Evolutionary conservation across 2,113 vertebrate genomes (phyloP).

Genomic region (Bujurquina vittata): DNA sequence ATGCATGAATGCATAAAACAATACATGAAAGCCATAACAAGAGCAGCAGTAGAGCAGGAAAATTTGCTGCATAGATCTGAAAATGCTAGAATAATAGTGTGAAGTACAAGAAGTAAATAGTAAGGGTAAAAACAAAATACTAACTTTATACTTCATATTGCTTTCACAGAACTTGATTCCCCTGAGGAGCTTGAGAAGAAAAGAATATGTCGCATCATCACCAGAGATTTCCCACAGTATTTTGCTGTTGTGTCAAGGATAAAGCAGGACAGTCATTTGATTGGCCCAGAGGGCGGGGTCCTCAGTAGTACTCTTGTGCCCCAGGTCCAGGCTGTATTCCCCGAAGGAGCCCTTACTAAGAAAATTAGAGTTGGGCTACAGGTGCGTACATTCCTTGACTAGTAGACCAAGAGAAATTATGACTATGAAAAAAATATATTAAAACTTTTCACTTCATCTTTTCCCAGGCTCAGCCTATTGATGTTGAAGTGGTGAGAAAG

Average conservation of each 20-base stretch:
- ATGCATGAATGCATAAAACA: neutral
- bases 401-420: neutral
- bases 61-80: neutral
- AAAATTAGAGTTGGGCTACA: conserved; percentile 95
- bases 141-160: neutral
- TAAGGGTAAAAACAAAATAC: neutral
- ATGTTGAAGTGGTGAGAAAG: conserved; percentile 90
- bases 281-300: conserved; percentile 96
- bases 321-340: conserved; percentile 96
- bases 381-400: conserved; percentile 74
- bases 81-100: neutral
- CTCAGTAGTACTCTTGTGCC: conserved; percentile 95
- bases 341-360: conserved; percentile 96
- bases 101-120: neutral
- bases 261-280: conserved; percentile 96
- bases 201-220: conserved; percentile 97
- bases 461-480: conserved; percentile 92
- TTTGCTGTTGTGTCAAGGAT: conserved; percentile 97
- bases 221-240: conserved; percentile 97
- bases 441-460: neutral
- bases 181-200: conserved; percentile 96
- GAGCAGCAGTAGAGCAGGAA: neutral
- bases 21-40: neutral
- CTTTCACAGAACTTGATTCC: conserved; percentile 87
- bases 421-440: neutral